A percentile compares a stretch with the other conserved stretches of the same genome.
Evolutionary conservation across 2,888 invertebrate species (phyloP).

Genomic region (Cosmorhoe ocellata): DNA sequence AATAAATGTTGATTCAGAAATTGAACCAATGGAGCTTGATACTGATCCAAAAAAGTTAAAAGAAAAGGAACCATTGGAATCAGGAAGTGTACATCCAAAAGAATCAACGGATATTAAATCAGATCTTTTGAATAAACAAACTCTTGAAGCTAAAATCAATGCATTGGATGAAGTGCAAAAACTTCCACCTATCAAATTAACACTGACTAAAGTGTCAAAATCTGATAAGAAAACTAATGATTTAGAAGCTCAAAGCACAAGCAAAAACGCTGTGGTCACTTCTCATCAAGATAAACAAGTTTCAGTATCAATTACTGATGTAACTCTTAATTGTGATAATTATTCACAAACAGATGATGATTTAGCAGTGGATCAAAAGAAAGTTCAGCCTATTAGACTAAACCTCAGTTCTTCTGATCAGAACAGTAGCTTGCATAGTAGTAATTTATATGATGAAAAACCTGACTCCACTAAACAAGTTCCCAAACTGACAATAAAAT

Average conservation of each 20-base stretch:
- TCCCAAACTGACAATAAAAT: conserved; percentile 78
- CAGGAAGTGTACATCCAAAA: not conserved
- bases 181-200: conserved; percentile 27
- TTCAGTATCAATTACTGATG: conserved; percentile 4
- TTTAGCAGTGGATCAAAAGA: conserved; percentile 42
- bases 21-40: conserved; percentile 7
- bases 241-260: conserved; percentile 20
- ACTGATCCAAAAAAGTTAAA: not conserved
- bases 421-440: conserved; percentile 28
- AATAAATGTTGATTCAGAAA: conserved; percentile 2
- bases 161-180: conserved; percentile 21
- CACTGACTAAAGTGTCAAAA: conserved; percentile 22
- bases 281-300: conserved; percentile 9
- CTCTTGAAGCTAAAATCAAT: conserved; percentile 4
- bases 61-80: not conserved
- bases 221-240: conserved; percentile 26
- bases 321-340: conserved; percentile 20
- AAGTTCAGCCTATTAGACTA: conserved; percentile 57
- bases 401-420: conserved; percentile 37
- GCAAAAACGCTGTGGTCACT: conserved; percentile 7
- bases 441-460: conserved; percentile 40
- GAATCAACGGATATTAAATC: conserved; percentile 5
- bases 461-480: conserved; percentile 62
- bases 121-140: conserved; percentile 3
- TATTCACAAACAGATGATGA: conserved; percentile 20